These are phyloP conservation scores for Trichomalopsis sarcophagae DNA, from an alignment of 1,140 invertebrate genomes.

Conservation along the genomic window DNA sequence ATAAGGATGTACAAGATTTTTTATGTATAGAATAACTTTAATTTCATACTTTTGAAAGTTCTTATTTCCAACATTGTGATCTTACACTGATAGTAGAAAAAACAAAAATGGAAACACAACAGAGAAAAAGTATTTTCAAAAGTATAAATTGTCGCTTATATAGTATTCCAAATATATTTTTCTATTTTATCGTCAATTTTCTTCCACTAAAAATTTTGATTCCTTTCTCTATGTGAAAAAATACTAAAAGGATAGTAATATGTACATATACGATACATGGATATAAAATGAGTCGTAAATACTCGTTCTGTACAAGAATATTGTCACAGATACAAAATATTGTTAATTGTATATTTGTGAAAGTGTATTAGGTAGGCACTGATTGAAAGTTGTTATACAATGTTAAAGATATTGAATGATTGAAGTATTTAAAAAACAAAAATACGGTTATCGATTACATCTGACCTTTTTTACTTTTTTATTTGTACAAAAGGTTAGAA, in stretches of 20 bases:
- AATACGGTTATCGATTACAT: not conserved
- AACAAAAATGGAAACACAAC: not conserved
- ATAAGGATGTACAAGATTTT: not conserved
- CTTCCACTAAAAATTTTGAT: slow-evolving; percentile 16
- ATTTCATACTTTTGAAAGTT: slow-evolving; percentile 27
- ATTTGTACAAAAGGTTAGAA: slow-evolving; percentile 39
- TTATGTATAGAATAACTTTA: slow-evolving; percentile 10
- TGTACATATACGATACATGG: slow-evolving; percentile 31
- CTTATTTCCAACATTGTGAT: not conserved
- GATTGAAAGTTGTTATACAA: slow-evolving; percentile 19
- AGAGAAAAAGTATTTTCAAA: slow-evolving; percentile 10
- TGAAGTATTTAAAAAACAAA: slow-evolving; percentile 9
- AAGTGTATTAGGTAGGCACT: not conserved
- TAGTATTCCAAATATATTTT: slow-evolving; percentile 31
- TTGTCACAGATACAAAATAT: slow-evolving; percentile 19
- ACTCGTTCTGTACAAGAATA: slow-evolving; percentile 32
- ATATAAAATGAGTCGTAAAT: slow-evolving; percentile 33
- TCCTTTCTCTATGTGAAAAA: not conserved
- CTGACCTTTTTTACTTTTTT: slow-evolving; percentile 43
- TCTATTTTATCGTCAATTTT: slow-evolving; percentile 10
- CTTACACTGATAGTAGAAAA: not conserved
- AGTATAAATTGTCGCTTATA: slow-evolving; percentile 13
- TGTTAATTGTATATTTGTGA: slow-evolving; percentile 36
- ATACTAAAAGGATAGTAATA: not conserved
- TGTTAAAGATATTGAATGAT: slow-evolving; percentile 19